Evolutionary conservation across 2,888 invertebrate species (phyloP), one percentile per base, ranked within the genome.

Genomic region (Clepsis dumicolana): DNA sequence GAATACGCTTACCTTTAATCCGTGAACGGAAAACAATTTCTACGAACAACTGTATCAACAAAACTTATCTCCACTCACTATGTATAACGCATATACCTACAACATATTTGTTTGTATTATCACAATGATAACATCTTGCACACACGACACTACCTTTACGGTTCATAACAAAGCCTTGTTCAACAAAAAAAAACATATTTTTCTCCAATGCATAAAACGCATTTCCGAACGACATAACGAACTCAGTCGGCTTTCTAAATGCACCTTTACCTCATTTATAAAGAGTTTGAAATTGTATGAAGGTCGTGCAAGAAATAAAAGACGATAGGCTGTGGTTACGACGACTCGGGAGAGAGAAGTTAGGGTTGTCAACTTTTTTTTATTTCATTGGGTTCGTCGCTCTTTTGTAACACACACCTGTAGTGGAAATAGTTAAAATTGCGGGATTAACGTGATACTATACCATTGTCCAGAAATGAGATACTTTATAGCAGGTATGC

Each of bases 301-400:
- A n/a, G 50, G 88, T 89, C 85, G 85, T 79, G 80, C 86, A 87
- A 89, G 88, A 90, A 91, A 93, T 90, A 92, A 92, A 91, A 89
- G 88, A 78, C 80, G 84, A 86, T 83, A 77, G 84, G 84, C 75
- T 81, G 78, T 78, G 82, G 83, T 80, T 77, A 79, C 77, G 78
- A 75, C 80, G 77, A 75, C 72, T 69, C 66, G 70, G 75, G 73
- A 73, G 72, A 75, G 71, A 21, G 48, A 0, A 18, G 21, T 21
- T 48, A 48, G 21, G 48, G 48, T 48, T 48, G 48, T 12, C 48
- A 21, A 18, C 2, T 48, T 10, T 12, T 1, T 44, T 3, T 8
- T 8, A 18, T 35, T 8, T 14, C 29, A 29, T 7, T 4, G 7
- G 29, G 4, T 29, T 29, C 7, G 29, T 4, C 29, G n/a, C n/a